A percentile compares a stretch with the other conserved stretches of the same genome.
Evolutionary conservation across 2,113 vertebrate species (phyloP).

Genomic region (Ammodytes dubius): DNA sequence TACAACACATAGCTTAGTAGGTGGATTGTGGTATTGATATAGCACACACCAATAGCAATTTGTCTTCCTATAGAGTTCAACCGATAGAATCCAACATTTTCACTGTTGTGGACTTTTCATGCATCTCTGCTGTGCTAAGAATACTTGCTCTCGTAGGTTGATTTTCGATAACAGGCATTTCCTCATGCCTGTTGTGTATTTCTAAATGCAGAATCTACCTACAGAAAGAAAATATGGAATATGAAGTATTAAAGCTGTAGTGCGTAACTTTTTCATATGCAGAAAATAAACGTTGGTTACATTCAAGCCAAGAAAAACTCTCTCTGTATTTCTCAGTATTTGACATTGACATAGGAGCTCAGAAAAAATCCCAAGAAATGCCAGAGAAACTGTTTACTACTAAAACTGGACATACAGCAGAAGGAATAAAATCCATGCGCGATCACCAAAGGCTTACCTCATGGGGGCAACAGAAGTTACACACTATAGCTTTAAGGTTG

Average conservation of each 20-base stretch:
- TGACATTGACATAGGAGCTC: too few species aligned
- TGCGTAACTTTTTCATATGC: too few species aligned
- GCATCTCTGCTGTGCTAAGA: conserved; percentile 15
- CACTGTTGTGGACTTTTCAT: conserved; percentile 4
- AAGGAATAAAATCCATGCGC: too few species aligned
- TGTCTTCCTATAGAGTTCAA: conserved; percentile 15
- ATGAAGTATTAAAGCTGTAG: background rate
- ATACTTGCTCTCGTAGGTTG: conserved; percentile 3
- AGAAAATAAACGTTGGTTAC: too few species aligned
- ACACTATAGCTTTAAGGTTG: background rate
- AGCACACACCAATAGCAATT: background rate
- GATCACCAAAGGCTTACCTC: too few species aligned
- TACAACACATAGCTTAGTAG: background rate
- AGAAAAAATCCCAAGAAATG: too few species aligned
- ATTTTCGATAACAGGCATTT: conserved; percentile 1
- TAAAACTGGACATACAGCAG: too few species aligned
- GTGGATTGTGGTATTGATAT: background rate
- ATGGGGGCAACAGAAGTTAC: too few species aligned
- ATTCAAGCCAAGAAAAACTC: too few species aligned
- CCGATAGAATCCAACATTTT: background rate
- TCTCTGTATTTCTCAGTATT: too few species aligned
- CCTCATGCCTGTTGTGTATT: conserved; percentile 17
- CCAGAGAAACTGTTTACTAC: too few species aligned
- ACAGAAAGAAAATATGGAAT: background rate
- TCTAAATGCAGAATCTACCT: background rate